phyloP scores from a whole-genome alignment of 2,888 invertebrate genomes.

The Torymus texanus region DNA sequence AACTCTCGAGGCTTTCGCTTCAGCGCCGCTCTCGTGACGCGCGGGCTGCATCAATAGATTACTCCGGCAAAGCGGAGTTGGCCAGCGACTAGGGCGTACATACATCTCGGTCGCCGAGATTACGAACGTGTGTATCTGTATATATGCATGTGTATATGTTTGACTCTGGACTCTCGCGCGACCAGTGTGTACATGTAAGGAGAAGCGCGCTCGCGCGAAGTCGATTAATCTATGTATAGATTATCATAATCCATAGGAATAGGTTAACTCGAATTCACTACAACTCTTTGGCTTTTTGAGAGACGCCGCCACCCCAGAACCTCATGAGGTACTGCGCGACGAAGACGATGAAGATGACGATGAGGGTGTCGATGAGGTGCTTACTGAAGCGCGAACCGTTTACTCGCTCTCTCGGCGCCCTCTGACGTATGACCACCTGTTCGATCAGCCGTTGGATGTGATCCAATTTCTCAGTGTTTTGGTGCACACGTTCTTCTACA shows the following conservation, averaged over 20 bases:
- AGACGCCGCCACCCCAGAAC: conserved; percentile 62
- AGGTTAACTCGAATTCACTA: conserved; percentile 59
- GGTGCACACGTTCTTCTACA: conserved; percentile 67
- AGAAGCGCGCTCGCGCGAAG: background rate
- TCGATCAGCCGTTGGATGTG: conserved; percentile 71
- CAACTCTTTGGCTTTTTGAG: conserved; percentile 61
- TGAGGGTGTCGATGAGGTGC: conserved; percentile 68
- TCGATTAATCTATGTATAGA: conserved; percentile 6
- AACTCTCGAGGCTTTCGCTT: conserved; percentile 26
- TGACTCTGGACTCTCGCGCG: conserved; percentile 5
- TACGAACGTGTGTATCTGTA: conserved; percentile 12
- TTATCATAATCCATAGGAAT: no score
- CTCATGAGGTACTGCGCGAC: conserved; percentile 69
- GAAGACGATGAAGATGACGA: conserved; percentile 69
- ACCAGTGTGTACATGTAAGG: conserved; percentile 2
- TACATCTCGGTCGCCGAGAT: conserved; percentile 51
- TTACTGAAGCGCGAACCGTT: conserved; percentile 66
- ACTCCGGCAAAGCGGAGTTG: conserved; percentile 45
- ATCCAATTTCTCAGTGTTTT: conserved; percentile 70
- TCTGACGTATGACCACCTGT: conserved; percentile 70
- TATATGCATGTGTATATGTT: no score
- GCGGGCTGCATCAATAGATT: conserved; percentile 17
- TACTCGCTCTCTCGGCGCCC: conserved; percentile 67
- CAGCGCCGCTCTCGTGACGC: background rate
- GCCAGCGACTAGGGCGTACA: conserved; percentile 50